A percentile compares a stretch with the other conserved stretches of the same genome.
phyloP scores from a whole-genome alignment of 1,140 invertebrate genomes.

The Drosophila pectinifera region DNA sequence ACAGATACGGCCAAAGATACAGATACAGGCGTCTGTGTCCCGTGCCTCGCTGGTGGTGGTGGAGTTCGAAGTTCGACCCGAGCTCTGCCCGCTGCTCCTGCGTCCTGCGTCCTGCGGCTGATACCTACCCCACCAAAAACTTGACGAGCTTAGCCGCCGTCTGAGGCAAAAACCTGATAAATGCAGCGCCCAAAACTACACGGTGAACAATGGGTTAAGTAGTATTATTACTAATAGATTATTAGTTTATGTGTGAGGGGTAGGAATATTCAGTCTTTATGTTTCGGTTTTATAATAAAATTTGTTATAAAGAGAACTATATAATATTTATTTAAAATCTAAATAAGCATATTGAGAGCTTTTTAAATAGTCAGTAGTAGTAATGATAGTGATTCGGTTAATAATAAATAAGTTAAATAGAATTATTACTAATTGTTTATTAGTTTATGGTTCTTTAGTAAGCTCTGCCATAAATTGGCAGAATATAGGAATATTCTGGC shows the following conservation, averaged over 20 bases:
- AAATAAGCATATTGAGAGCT: too few species aligned
- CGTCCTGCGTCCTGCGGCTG: slow-evolving; percentile 24
- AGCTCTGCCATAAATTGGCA: too few species aligned
- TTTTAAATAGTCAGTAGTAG: too few species aligned
- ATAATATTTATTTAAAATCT: too few species aligned
- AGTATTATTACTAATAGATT: too few species aligned
- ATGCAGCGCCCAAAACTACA: slow-evolving; percentile 25
- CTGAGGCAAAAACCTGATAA: slow-evolving; percentile 41
- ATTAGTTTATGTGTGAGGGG: neutral
- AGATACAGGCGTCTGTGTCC: slow-evolving; percentile 22
- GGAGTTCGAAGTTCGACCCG: slow-evolving; percentile 57
- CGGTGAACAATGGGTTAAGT: neutral
- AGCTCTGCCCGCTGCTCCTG: slow-evolving; percentile 27
- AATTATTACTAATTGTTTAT: too few species aligned
- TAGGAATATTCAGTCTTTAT: neutral
- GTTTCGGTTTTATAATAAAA: too few species aligned
- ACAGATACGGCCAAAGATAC: neutral
- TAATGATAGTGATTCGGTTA: too few species aligned
- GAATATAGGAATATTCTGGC: neutral
- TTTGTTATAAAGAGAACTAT: too few species aligned
- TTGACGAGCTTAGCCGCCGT: slow-evolving; percentile 73
- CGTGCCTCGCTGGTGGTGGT: slow-evolving; percentile 54
- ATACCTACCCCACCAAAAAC: slow-evolving; percentile 81
- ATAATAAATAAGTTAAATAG: too few species aligned
- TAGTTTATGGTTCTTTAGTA: too few species aligned